Evolutionary conservation across 2,797 vertebrate genomes (phyloP), one percentile per base, ranked within the genome.

Genomic region (Amblyopsis hoosieri): DNA sequence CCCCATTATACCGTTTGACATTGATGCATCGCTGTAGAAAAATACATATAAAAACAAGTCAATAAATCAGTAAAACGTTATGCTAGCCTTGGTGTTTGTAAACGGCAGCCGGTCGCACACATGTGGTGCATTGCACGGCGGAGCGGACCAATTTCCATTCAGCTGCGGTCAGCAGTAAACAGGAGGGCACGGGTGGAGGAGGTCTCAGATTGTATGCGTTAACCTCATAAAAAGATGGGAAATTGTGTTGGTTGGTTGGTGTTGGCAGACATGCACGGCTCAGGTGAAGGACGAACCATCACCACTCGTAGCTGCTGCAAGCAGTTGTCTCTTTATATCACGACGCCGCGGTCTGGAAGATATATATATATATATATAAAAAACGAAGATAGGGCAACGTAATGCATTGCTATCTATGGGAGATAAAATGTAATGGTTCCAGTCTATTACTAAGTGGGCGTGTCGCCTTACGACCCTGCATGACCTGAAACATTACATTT

Each of bases 201-300:
- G 84, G 82, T 90, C 82, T 83, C 71, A 83, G 75, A 91, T 91
- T 89, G 87, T 89, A 85, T 87, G 85, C 72, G 12, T 76, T 80
- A 84, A 75, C 78, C 83, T 89, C 72, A 81, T 90, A 85, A 91
- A 23, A 85, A 77, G 60, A 81, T 12, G 49, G 86, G 86, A 89
- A 89, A 90, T 89, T 87, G 82, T 81, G 75, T 87, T 85, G 82
- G 74, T 81, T 80, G 80, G 84, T 64, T 64, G 2, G 69, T 69
- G 2, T 23, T 23, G 19, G 19, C 65, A 8, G 80, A 79, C 85
- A 70, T 62, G 73, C 66, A 19, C 66, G 62, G 57, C 55, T 49
- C 65, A 82, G 85, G 87, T 90, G 82, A 90, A 90, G 85, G 85
- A 81, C 76, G 48, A 13, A 64, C 57, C 75, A 67, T 31, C 19